Base-by-base conservation (phyloP, 2,888 invertebrate species). In the Temnothorax rugatulus region DNA sequence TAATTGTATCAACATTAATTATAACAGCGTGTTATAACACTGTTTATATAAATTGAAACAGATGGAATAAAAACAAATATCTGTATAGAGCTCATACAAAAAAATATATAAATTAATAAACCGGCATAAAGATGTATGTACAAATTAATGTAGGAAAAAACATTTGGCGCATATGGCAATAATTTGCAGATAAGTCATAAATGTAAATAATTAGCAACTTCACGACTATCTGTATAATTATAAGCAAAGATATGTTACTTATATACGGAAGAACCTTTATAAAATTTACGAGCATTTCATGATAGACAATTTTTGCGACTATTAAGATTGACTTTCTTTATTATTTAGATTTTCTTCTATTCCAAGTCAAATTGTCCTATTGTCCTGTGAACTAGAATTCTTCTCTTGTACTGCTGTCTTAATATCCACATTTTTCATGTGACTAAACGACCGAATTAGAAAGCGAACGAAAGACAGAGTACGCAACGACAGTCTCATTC, bases 251-350 rank as follows among this genome's bases (percentile, higher is more conserved):
- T 87, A 87, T 86, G 81, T 87, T 85, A 91, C 86, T 29, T 29
- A 29, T 29, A 88, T 88, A 90, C 88, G 91, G 92, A 93, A 92
- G 92, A 93, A 91, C 91, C 87, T 90, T 89, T 85, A 83, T 87
- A 89, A 82, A 90, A 77, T 88, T 87, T 88, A 86, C 75, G 82
- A 88, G 85, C 3, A 29, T 29, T 29, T 29, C 66, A 86, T 85
- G 89, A 91, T 92, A 91, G 83, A 92, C 91, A 92, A 91, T 29
- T 29, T 29, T 29, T 29, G 29, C 29, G 29, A 29, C 29, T 29
- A 29, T 29, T 4, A 29, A 29, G 29, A 29, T 4, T 29, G 29
- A 29, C 29, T 89, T 90, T 88, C 83, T 52, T 64, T 21, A 64
- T 41, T 66, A n/a, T n/a, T 15, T 18, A 66, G 1, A 44, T 15